Evolutionary conservation across 2,888 invertebrate species (phyloP).

Genomic region (Acrobasis repandana): DNA sequence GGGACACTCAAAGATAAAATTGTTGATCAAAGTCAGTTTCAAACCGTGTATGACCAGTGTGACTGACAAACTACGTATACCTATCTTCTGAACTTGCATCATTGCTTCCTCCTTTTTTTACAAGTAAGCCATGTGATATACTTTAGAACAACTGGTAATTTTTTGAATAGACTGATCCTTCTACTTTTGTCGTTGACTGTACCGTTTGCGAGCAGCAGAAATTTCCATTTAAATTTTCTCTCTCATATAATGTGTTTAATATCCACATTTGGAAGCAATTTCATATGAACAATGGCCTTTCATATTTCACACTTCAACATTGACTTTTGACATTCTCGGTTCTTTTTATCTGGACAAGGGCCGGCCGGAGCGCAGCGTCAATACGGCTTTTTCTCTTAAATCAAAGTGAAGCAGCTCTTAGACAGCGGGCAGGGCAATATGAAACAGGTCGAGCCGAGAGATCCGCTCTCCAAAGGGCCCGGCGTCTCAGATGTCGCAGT

Average conservation of each 20-base stretch:
- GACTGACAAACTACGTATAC: too few relatives aligned
- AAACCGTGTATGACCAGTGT: too few relatives aligned
- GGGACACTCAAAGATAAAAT: background rate
- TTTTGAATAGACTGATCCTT: too few relatives aligned
- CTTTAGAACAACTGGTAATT: too few relatives aligned
- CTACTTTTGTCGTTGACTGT: too few relatives aligned
- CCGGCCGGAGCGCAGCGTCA: constrained; percentile 58
- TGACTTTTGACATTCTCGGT: constrained; percentile 47
- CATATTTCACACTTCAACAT: constrained; percentile 39
- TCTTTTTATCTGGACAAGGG: constrained; percentile 51
- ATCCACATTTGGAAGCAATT: constrained; percentile 13
- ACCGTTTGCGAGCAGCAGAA: background rate
- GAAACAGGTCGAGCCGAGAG: constrained; percentile 76
- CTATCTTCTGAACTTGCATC: too few relatives aligned
- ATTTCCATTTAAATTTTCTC: background rate
- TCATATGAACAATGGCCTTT: constrained; percentile 34
- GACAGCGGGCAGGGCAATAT: constrained; percentile 75
- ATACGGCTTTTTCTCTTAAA: constrained; percentile 78
- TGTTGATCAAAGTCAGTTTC: too few relatives aligned
- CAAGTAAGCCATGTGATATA: too few relatives aligned
- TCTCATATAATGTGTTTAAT: background rate
- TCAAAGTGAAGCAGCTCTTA: constrained; percentile 78
- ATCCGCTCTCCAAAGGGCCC: constrained; percentile 77
- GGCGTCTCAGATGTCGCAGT: constrained; percentile 80
- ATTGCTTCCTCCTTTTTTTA: too few relatives aligned